Percentiles rank a stretch among this genome's conserved stretches.
phyloP scores from a whole-genome alignment of 2,888 invertebrate species.

The Leptodirus hochenwartii region DNA sequence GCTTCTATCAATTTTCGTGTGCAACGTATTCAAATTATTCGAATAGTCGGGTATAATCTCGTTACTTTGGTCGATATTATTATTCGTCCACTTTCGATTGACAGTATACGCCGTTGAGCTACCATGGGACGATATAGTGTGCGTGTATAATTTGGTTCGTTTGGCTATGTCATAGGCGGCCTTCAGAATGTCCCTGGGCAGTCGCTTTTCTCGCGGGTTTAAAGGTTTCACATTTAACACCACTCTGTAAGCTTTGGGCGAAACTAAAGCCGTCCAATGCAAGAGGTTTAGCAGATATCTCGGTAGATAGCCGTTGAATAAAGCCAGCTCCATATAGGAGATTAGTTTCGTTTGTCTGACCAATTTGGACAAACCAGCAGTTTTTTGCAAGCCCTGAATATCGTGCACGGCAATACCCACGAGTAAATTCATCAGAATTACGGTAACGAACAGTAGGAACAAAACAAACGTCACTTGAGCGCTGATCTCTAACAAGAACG shows the following conservation, averaged over 20 bases:
- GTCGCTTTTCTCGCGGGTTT: constrained; percentile 63
- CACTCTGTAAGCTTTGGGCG: constrained; percentile 65
- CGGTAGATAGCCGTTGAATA: constrained; percentile 64
- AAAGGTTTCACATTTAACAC: constrained; percentile 68
- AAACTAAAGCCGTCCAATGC: constrained; percentile 60
- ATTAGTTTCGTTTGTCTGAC: constrained; percentile 76
- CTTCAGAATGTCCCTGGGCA: constrained; percentile 62
- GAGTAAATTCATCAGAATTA: constrained; percentile 68
- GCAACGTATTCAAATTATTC: constrained; percentile 36
- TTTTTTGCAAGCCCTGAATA: constrained; percentile 70
- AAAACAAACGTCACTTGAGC: constrained; percentile 68
- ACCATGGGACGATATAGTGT: constrained; percentile 47
- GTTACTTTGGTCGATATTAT: constrained; percentile 29
- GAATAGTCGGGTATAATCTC: constrained; percentile 22
- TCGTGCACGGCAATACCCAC: constrained; percentile 80
- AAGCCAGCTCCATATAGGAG: constrained; percentile 64
- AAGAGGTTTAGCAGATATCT: constrained; percentile 53
- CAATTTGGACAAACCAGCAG: constrained; percentile 65
- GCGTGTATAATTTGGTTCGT: constrained; percentile 49
- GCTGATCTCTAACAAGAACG: constrained; percentile 57
- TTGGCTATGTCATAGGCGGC: constrained; percentile 68
- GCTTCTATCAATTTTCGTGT: constrained; percentile 47
- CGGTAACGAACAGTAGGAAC: constrained; percentile 67
- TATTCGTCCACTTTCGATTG: constrained; percentile 44
- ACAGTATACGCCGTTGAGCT: constrained; percentile 42